phyloP scores from a whole-genome alignment of 2,888 invertebrate genomes.

The Perizoma flavofasciatum region DNA sequence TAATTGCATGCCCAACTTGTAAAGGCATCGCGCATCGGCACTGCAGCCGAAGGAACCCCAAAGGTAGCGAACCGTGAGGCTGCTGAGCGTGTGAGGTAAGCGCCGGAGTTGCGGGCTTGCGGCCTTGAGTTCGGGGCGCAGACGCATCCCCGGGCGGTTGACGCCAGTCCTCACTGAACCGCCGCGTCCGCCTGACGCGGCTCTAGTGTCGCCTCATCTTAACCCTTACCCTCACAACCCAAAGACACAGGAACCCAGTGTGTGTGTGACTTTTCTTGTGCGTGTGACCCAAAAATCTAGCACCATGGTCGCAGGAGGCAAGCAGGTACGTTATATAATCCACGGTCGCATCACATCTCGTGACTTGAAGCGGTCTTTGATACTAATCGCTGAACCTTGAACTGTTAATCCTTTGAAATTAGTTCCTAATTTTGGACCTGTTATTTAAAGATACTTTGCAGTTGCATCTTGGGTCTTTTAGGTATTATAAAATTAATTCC shows the following conservation, averaged over 20 bases:
- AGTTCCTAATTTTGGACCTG: background rate
- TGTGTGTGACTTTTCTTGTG: slow-evolving; percentile 68
- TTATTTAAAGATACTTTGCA: background rate
- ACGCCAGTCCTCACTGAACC: slow-evolving; percentile 74
- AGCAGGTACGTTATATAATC: slow-evolving; percentile 71
- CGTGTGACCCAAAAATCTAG: slow-evolving; percentile 54
- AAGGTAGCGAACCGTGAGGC: slow-evolving; percentile 40
- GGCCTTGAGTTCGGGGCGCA: slow-evolving; percentile 59
- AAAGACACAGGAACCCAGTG: slow-evolving; percentile 45
- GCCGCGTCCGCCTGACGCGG: slow-evolving; percentile 82
- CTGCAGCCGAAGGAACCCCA: slow-evolving; percentile 33
- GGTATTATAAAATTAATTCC: too few species aligned
- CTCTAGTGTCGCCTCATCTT: slow-evolving; percentile 56
- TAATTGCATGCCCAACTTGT: background rate
- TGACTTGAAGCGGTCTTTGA: slow-evolving; percentile 31
- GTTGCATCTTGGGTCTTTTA: too few species aligned
- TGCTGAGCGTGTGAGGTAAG: slow-evolving; percentile 44
- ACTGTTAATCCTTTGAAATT: slow-evolving; percentile 5
- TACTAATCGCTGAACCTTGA: slow-evolving; percentile 21
- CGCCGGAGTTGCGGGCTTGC: slow-evolving; percentile 39
- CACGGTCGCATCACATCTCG: slow-evolving; percentile 44
- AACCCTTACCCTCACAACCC: slow-evolving; percentile 40
- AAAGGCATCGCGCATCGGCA: slow-evolving; percentile 17
- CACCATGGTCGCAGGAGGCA: slow-evolving; percentile 82
- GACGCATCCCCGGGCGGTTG: slow-evolving; percentile 56